Base-by-base conservation (phyloP, 2,888 invertebrate genomes). In the Shargacucullia verbasci region DNA sequence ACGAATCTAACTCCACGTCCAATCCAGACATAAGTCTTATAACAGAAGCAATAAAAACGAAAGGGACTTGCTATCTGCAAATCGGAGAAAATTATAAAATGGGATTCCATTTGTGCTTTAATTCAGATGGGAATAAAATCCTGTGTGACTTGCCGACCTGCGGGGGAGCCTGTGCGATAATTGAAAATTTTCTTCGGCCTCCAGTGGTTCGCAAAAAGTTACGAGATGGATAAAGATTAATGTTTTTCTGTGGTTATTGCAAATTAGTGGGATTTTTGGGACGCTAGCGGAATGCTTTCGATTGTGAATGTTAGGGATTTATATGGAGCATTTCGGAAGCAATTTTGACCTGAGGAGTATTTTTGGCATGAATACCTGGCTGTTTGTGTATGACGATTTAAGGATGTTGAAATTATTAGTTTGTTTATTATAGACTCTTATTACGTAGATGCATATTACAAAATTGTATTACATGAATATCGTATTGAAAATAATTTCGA, bases 121-220 rank as follows among this genome's bases (percentile, higher is more conserved):
- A 86, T 82, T 87, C 85, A 76, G 76, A 76, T 78, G 82, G 85
- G 86, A 79, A 80, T 84, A 78, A 83, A 84, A 85, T 83, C 78
- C 80, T 79, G 81, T 79, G 72, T 79, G 74, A 74, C 74, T 81
- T 78, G 48, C 68, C 80, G 79, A 81, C 79, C 79, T 79, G 63
- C 58, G 13, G 70, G 73, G 55, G 58, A 58, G 46, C 65, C 56
- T 68, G 69, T 59, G 74, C 81, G 80, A 82, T 88, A 87, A 88
- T 88, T 89, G 87, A 88, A 86, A 84, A 84, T 87, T 86, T 87
- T 83, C 83, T 84, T 80, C 82, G 84, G 83, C 44, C 82, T 80
- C 76, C 76, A 59, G 65, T 70, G 70, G 50, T 73, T 76, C 63
- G 59, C 67, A 73, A 74, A 79, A 77, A 76, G 70, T 77, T 76